Evolutionary conservation across 2,113 vertebrate genomes (phyloP).

Genomic region (Oriolus oriolus): DNA sequence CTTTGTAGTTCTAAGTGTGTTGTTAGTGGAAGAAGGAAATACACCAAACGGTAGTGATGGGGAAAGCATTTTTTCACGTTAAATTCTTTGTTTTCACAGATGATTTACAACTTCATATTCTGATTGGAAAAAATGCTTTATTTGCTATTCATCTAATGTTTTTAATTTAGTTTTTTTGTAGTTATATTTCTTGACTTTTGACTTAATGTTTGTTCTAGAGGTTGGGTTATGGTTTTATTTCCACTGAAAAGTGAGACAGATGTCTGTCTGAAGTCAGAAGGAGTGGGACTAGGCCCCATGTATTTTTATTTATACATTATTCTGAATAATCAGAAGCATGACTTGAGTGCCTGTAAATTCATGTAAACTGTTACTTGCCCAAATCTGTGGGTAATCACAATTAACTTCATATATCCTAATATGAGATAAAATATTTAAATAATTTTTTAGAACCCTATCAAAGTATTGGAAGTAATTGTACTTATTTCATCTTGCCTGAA

Average conservation of each 20-base stretch:
- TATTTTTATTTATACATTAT: neutral
- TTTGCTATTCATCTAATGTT: neutral
- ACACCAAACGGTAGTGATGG: rapidly evolving
- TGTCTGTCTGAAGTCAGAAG: neutral
- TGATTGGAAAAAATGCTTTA: neutral
- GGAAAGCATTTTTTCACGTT: neutral
- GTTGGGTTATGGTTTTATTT: neutral
- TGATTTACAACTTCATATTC: neutral
- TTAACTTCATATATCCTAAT: neutral
- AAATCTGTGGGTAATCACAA: neutral
- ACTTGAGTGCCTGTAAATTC: neutral
- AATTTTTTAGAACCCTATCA: neutral
- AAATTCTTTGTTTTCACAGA: neutral
- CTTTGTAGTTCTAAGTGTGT: neutral
- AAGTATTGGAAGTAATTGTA: neutral
- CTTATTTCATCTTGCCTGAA: neutral
- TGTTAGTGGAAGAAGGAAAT: neutral
- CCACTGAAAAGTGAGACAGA: neutral
- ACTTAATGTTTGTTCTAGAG: neutral
- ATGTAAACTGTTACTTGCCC: neutral
- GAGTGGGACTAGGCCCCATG: neutral
- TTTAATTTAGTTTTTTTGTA: neutral
- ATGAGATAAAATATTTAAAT: neutral
- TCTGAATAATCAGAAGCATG: neutral
- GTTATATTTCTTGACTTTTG: neutral